Evolutionary conservation across 2,797 vertebrate genomes (phyloP).

Genomic region (Streptopelia turtur): DNA sequence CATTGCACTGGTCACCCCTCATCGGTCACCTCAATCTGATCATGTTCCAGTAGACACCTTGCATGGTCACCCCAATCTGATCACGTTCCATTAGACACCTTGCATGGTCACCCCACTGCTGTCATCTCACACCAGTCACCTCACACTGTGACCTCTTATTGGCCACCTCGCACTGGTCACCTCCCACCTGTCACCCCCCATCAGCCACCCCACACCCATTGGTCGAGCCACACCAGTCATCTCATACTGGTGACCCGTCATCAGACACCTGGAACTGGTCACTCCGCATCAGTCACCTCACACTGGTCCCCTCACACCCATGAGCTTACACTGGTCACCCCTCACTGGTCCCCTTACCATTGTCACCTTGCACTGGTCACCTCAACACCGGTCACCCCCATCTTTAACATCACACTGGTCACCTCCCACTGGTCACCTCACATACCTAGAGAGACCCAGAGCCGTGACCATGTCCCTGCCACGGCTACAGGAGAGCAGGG

Average conservation of each 20-base stretch:
- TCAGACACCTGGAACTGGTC: background rate
- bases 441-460: too few species aligned
- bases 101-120: background rate
- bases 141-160: background rate
- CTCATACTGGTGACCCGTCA: background rate
- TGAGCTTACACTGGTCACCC: too few species aligned
- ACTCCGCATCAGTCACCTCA: rapidly evolving
- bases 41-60: too few species aligned
- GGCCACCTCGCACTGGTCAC: background rate
- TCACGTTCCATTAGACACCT: too few species aligned
- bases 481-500: rapidly evolving
- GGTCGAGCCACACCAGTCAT: too few species aligned
- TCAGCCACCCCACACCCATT: too few species aligned
- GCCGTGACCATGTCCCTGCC: background rate
- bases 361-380: background rate
- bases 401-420: background rate
- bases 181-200: background rate
- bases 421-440: background rate
- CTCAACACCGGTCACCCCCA: too few species aligned
- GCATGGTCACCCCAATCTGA: background rate
- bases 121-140: too few species aligned
- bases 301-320: too few species aligned
- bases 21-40: background rate
- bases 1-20: too few species aligned
- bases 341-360: background rate